phyloP scores from a whole-genome alignment of 2,888 invertebrate genomes.

The Ormyrus pomaceus region DNA sequence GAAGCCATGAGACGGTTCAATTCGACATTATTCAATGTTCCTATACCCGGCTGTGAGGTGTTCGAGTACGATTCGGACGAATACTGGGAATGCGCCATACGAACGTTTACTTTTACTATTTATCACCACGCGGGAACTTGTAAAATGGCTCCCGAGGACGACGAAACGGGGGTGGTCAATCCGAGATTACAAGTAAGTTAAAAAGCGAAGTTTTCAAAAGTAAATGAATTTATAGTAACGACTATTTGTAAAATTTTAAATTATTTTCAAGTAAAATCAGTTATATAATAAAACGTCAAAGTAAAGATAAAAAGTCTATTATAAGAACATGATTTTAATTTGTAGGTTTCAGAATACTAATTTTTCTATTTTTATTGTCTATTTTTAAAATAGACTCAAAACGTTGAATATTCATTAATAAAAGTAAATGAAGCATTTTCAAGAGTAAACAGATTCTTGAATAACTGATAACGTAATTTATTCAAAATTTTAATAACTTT shows the following conservation, averaged over 20 bases:
- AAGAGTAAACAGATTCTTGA: no score
- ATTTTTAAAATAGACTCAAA: background rate
- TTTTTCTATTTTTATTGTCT: background rate
- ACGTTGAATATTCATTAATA: no score
- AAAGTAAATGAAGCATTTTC: no score
- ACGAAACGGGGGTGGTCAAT: conserved; percentile 81
- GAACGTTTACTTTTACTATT: conserved; percentile 79
- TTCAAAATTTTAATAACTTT: no score
- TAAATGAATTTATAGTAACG: no score
- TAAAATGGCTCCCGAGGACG: conserved; percentile 81
- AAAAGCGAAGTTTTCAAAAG: no score
- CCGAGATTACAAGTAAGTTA: conserved; percentile 77
- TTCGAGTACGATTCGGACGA: conserved; percentile 77
- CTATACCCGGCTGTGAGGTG: conserved; percentile 77
- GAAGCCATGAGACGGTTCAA: conserved; percentile 79
- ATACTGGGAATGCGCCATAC: conserved; percentile 82
- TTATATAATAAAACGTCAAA: no score
- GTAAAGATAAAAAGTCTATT: no score
- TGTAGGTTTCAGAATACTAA: background rate
- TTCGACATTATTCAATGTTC: conserved; percentile 76
- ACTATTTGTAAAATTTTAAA: no score
- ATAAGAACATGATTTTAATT: background rate
- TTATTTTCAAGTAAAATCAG: no score
- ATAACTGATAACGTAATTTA: no score
- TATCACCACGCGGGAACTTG: conserved; percentile 82